Base-by-base conservation (phyloP, 2,113 vertebrate species). In the Prochilodus magdalenae region DNA sequence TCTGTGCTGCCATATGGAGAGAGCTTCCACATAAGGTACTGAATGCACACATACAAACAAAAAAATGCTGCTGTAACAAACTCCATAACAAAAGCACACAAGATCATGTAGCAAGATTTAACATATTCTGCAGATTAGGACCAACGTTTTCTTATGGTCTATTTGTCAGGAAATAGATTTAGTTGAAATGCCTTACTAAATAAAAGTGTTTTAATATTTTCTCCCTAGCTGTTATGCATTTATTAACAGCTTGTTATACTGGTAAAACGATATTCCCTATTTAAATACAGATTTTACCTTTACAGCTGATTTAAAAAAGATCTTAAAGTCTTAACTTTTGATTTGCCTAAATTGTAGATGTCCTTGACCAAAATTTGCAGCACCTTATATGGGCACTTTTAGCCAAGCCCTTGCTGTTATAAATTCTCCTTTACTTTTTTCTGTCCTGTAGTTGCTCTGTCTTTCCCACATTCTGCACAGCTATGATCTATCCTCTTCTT, bases 1-100 rank as follows among this genome's bases (percentile, higher is more conserved):
- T 99, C 98, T 24, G 93, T 99, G 90, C 94, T 99, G 80, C 97
- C 98, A 26, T 99, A 99, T 73, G 97, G 98, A 89, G 96, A 98
- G 83, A 94, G 94, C 73, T 88, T 95, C 74, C 91, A 95, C 84
- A 92, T 96, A 93, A 97, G 96, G 98, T 99, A 95, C 93, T 12
- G 15, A 30, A 51, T 10, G 11, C 69, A 67, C 30, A 74, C 10
- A 1, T 4, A 24, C 33, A 53, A 67, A 77, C 60, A 29, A 29
- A 55, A 14, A 3, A 55, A 1, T 1, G 1, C 5, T 16, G 14
- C 49, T 16, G 49, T 51, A 44, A 44, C 8, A 36, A 36, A 44
- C 36, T 36, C 36, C 36, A 36, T 3, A 7, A 36, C 36, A 36
- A 36, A 36, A 36, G 36, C 3, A 36, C 36, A 36, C 7, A 36